Conservation (phyloP, 2,797 vertebrate genomes). For the Cheirogaleus major region DNA sequence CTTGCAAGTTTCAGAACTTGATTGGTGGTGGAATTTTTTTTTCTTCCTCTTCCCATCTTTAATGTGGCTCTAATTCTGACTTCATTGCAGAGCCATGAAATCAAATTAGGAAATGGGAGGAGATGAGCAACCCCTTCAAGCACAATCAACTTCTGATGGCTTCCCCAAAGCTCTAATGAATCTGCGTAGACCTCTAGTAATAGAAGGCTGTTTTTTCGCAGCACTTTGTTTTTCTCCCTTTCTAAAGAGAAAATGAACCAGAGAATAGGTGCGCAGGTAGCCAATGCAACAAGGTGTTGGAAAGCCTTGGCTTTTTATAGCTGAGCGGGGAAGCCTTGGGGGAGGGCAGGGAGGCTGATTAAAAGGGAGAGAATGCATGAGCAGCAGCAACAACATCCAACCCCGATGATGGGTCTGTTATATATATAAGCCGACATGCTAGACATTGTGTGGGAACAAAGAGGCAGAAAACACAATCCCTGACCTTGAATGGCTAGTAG, state of each 20-base stretch:
- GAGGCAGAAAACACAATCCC: background rate
- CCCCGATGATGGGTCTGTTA: background rate
- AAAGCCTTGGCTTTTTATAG: conserved; percentile 16
- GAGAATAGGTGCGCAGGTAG: background rate
- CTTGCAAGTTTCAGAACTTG: conserved; percentile 51
- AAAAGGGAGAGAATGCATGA: background rate
- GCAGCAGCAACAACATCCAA: background rate
- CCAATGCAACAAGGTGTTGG: background rate
- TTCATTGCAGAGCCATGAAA: conserved; percentile 70
- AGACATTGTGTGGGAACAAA: conserved; percentile 41
- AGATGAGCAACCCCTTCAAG: conserved; percentile 82
- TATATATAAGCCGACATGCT: background rate
- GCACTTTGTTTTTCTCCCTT: conserved; percentile 33
- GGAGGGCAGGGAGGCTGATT: background rate
- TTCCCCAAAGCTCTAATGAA: conserved; percentile 83
- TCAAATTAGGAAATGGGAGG: conserved; percentile 79
- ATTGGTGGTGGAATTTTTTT: background rate
- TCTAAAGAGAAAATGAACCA: conserved; percentile 33
- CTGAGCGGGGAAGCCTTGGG: background rate
- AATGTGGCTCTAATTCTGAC: conserved; percentile 74
- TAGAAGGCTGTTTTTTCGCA: conserved; percentile 52
- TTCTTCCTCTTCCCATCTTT: conserved; percentile 61
- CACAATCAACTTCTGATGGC: conserved; percentile 85
- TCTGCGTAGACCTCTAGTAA: conserved; percentile 68
- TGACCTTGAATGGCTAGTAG: conserved; percentile 25